Conservation (phyloP, 2,888 invertebrate genomes). For the Acanthoscelides obtectus region DNA sequence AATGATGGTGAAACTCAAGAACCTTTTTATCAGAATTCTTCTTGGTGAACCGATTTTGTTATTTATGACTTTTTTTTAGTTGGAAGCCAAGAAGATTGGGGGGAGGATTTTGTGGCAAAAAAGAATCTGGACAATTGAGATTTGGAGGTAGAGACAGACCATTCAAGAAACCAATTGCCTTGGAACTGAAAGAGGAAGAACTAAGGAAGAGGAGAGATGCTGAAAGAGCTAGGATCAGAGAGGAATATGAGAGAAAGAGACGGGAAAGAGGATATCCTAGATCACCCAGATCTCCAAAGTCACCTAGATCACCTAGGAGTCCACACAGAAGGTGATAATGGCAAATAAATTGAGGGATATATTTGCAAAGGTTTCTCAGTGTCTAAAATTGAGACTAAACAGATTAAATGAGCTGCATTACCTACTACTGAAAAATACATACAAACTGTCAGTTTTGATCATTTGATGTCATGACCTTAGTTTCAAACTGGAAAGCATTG, state of each 20-base stretch:
- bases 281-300: not conserved
- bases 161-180: slow-evolving; percentile 61
- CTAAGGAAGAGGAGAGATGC: slow-evolving; percentile 21
- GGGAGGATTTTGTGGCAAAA: slow-evolving; percentile 82
- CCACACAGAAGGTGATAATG: not conserved
- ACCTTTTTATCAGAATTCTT: too few species aligned
- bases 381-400: too few species aligned
- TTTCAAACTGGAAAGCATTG: too few species aligned
- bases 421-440: too few species aligned
- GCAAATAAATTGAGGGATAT: not conserved
- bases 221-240: slow-evolving; percentile 11
- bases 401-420: too few species aligned
- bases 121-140: slow-evolving; percentile 81
- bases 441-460: too few species aligned
- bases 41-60: too few species aligned
- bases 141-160: slow-evolving; percentile 80
- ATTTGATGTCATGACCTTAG: too few species aligned
- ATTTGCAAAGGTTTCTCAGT: too few species aligned
- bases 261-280: not conserved
- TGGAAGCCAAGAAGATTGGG: slow-evolving; percentile 85
- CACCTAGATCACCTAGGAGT: not conserved
- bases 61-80: too few species aligned
- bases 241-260: slow-evolving; percentile 15
- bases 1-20: too few species aligned
- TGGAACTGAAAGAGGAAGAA: slow-evolving; percentile 38